Conservation (phyloP, 2,888 invertebrate species). For the Alloscopus bannaensis region DNA sequence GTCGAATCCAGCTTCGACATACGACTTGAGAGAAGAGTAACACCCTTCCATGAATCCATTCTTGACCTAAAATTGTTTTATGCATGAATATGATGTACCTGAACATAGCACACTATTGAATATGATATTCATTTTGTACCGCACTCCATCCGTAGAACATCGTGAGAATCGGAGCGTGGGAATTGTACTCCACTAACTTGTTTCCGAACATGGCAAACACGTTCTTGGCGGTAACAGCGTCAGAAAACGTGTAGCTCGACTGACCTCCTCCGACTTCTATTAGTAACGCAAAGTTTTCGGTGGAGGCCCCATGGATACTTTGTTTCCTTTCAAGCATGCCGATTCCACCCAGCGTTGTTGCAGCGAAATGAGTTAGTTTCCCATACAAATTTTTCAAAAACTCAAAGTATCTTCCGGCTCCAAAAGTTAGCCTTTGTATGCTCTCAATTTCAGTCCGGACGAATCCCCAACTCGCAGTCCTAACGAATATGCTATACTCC, state of each 20-base stretch:
- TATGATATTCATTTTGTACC: neutral
- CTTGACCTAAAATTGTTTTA: too few relatives aligned
- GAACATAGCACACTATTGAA: too few relatives aligned
- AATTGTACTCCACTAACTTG: neutral
- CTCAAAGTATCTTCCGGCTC: neutral
- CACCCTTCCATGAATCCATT: too few relatives aligned
- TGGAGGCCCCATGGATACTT: neutral
- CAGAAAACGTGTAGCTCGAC: too few relatives aligned
- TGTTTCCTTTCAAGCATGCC: neutral
- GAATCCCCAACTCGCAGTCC: too few relatives aligned
- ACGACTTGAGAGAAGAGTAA: too few relatives aligned
- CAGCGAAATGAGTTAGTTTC: neutral
- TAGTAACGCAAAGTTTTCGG: neutral
- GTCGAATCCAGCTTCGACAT: too few relatives aligned
- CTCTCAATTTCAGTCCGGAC: neutral
- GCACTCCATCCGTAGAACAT: neutral
- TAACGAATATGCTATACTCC: neutral
- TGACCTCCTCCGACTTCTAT: neutral
- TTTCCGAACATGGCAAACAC: neutral
- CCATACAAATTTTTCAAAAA: neutral
- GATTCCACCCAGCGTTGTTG: neutral
- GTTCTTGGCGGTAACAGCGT: neutral
- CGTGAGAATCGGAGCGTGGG: neutral
- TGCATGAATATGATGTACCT: too few relatives aligned
- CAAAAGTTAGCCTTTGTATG: neutral